Percentiles rank a stretch among this genome's conserved stretches.
phyloP scores from a whole-genome alignment of 1,140 invertebrate species.

The Brachionus calyciflorus region DNA sequence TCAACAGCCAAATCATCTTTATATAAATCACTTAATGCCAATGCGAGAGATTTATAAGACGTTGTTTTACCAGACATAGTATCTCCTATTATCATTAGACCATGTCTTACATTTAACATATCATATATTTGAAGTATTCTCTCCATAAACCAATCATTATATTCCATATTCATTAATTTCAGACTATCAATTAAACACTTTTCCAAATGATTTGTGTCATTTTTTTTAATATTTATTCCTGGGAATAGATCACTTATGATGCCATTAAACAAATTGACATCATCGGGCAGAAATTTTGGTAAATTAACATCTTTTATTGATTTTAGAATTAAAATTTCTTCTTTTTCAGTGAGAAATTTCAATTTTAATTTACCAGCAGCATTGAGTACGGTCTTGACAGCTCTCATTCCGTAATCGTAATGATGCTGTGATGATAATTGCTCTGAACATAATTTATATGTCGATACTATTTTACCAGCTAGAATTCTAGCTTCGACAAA shows the following conservation, averaged over 20 bases:
- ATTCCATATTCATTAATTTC: constrained; percentile 54
- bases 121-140: constrained; percentile 62
- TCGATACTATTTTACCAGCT: not conserved
- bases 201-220: not conserved
- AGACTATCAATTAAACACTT: constrained; percentile 57
- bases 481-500: constrained; percentile 57
- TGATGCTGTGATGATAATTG: constrained; percentile 65
- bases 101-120: constrained; percentile 60
- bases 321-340: constrained; percentile 27
- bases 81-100: constrained; percentile 61
- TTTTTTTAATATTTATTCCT: constrained; percentile 44
- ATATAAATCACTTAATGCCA: constrained; percentile 61
- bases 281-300: constrained; percentile 67
- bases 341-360: constrained; percentile 66
- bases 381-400: constrained; percentile 61
- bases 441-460: constrained; percentile 21
- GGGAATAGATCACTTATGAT: constrained; percentile 44
- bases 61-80: constrained; percentile 58
- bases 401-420: constrained; percentile 89
- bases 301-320: constrained; percentile 87
- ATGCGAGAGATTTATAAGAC: constrained; percentile 55
- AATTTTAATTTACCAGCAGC: constrained; percentile 65
- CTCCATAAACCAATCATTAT: constrained; percentile 59
- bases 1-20: constrained; percentile 54
- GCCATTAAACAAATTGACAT: constrained; percentile 15